Evolutionary conservation across 2,113 vertebrate genomes (phyloP), one percentile per base, ranked within the genome.

Genomic region (Urocitellus parryii): DNA sequence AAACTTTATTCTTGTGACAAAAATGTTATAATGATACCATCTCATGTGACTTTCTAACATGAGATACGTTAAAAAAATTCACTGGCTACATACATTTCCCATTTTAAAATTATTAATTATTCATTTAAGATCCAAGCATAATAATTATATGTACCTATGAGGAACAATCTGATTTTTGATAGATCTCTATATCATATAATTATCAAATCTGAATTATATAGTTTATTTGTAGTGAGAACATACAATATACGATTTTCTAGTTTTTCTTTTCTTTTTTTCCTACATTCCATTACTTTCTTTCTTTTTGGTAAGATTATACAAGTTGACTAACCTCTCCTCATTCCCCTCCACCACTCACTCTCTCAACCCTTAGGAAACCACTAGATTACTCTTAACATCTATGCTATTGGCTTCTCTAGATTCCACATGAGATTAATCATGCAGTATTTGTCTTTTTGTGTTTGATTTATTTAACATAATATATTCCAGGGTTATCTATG

Each of bases 31-130:
- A 63, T 18, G 5, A 5, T 27, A 73, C 34, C 34, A 32, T 86
- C 67, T n/a, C 24, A 39, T 51, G 34, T 24, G 10, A 78, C 56
- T 73, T 79, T 93, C 14, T 56, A 88, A 68, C 67, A 87, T 84
- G 84, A 89, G 63, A 13, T n/a, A 83, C 24, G 16, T 84, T 87
- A 61, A 18, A 85, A 42, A 53, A 78, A 78, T 85, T 97, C 29
- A 39, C n/a, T 27, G 81, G 34, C 51, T 88, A 22, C 39, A 58
- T 93, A 65, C 32, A 84, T 88, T 96, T 97, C 16, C 63, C 25
- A 32, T 51, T 51, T 48, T 48, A 48, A 48, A 82, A 34, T 67
- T 25, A 61, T 27, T 25, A 61, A 61, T 61, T 63, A 63, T 67
- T 29, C 11, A 34, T 48, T 84, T 65, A 51, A n/a, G 42, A 39